These are phyloP conservation scores for Bombus balteatus DNA, from an alignment of 1,140 invertebrate genomes.

Conservation along the genomic window DNA sequence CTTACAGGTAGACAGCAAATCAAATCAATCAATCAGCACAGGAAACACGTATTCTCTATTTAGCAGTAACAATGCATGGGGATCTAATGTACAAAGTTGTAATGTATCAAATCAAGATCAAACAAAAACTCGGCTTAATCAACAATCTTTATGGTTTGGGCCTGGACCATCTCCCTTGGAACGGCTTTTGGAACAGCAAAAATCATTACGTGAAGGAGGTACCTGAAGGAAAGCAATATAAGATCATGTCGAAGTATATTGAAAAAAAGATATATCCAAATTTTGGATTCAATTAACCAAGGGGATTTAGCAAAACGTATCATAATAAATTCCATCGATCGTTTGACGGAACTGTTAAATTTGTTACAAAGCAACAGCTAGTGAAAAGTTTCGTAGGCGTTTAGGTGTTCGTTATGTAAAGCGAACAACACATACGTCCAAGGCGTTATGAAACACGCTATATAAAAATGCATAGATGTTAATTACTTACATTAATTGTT, in stretches of 20 bases:
- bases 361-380: slow-evolving; percentile 28
- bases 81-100: slow-evolving; percentile 64
- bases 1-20: slow-evolving; percentile 70
- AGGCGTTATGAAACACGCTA: slow-evolving; percentile 52
- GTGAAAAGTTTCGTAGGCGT: slow-evolving; percentile 27
- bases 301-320: slow-evolving; percentile 31
- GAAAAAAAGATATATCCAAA: slow-evolving; percentile 59
- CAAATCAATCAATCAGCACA: slow-evolving; percentile 64
- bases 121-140: slow-evolving; percentile 71
- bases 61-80: slow-evolving; percentile 84
- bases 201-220: slow-evolving; percentile 83
- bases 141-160: slow-evolving; percentile 90
- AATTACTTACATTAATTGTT: slow-evolving; percentile 44
- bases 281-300: slow-evolving; percentile 52
- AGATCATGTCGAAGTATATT: slow-evolving; percentile 59
- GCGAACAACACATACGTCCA: slow-evolving; percentile 49
- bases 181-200: slow-evolving; percentile 91
- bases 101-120: slow-evolving; percentile 67
- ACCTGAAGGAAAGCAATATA: slow-evolving; percentile 73
- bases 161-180: slow-evolving; percentile 90
- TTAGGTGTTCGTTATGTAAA: slow-evolving; percentile 38
- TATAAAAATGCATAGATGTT: slow-evolving; percentile 35
- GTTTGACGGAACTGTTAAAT: slow-evolving; percentile 56
- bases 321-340: slow-evolving; percentile 50
- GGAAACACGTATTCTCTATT: slow-evolving; percentile 87